Percentiles rank a stretch among this genome's conserved stretches.
Evolutionary conservation across 1,140 invertebrate genomes (phyloP).

Genomic region (Bombus affinis): DNA sequence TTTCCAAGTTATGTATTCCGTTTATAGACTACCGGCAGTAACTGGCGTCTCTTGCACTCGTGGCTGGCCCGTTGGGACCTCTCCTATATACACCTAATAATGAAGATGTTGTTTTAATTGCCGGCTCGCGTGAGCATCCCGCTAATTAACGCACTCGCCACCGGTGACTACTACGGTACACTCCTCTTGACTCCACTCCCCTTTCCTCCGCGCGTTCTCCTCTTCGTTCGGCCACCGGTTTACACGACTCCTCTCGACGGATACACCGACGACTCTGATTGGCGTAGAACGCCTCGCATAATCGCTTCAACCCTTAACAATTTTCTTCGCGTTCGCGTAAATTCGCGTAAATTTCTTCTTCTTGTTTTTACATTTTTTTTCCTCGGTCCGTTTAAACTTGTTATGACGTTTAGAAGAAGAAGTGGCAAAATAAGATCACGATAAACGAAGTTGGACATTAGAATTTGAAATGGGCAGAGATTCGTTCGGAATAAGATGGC

Average conservation of each 20-base stretch:
- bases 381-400: neutral
- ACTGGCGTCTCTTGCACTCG: conserved; percentile 16
- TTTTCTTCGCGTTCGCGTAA: neutral
- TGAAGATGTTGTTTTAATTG: conserved; percentile 83
- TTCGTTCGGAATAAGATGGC: neutral
- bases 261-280: conserved; percentile 33
- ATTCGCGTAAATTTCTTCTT: neutral
- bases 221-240: neutral
- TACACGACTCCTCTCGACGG: conserved; percentile 9
- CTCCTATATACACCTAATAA: conserved; percentile 77
- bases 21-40: conserved; percentile 59
- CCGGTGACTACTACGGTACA: conserved; percentile 70
- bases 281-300: conserved; percentile 33
- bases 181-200: conserved; percentile 68
- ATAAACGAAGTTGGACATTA: neutral
- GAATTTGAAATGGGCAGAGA: conserved; percentile 1
- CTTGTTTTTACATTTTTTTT: neutral
- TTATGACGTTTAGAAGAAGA: neutral
- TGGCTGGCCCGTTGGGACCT: conserved; percentile 41
- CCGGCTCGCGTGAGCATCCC: conserved; percentile 80
- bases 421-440: too few relatives aligned
- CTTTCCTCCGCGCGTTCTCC: neutral
- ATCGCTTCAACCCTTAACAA: conserved; percentile 9
- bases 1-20: conserved; percentile 57
- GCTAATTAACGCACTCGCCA: conserved; percentile 82